Percentiles rank a stretch among this genome's conserved stretches.
These are phyloP conservation scores for Crenuchus spilurus DNA, from an alignment of 2,797 vertebrate species.

Conservation along the genomic window DNA sequence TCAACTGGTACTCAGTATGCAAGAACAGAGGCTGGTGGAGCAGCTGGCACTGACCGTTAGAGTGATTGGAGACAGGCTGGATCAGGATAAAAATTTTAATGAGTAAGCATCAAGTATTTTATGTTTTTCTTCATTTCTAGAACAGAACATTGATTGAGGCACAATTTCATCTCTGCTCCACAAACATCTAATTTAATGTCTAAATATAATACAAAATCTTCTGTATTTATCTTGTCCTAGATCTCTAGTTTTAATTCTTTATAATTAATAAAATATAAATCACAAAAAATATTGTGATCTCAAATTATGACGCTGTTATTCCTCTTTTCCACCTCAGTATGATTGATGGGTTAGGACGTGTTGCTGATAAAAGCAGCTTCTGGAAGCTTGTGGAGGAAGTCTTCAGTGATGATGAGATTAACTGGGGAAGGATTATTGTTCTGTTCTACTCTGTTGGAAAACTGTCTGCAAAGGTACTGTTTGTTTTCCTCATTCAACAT, in stretches of 20 bases:
- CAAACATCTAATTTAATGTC: too few species aligned
- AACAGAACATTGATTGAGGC: not conserved
- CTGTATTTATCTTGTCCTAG: too few species aligned
- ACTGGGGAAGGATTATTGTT: slow-evolving; percentile 72
- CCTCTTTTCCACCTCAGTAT: slow-evolving; percentile 46
- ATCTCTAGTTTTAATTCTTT: too few species aligned
- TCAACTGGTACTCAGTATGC: slow-evolving; percentile 16
- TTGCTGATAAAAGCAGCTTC: slow-evolving; percentile 49
- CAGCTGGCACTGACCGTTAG: slow-evolving; percentile 63
- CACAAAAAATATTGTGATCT: too few species aligned
- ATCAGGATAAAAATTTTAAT: slow-evolving; percentile 59
- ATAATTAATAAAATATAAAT: too few species aligned
- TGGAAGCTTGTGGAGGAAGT: slow-evolving; percentile 57
- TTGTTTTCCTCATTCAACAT: not conserved
- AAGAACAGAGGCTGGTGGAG: slow-evolving; percentile 60
- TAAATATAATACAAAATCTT: too few species aligned
- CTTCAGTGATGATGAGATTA: slow-evolving; percentile 62
- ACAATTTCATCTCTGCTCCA: too few species aligned
- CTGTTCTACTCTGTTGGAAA: slow-evolving; percentile 71
- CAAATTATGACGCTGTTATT: not conserved
- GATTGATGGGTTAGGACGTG: slow-evolving; percentile 14
- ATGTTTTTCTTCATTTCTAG: not conserved
- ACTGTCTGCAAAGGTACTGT: slow-evolving; percentile 66
- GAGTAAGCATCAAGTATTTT: slow-evolving; percentile 60
- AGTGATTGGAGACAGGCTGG: slow-evolving; percentile 65